Conservation (phyloP, 2,113 vertebrate species). For the Scortum barcoo region DNA sequence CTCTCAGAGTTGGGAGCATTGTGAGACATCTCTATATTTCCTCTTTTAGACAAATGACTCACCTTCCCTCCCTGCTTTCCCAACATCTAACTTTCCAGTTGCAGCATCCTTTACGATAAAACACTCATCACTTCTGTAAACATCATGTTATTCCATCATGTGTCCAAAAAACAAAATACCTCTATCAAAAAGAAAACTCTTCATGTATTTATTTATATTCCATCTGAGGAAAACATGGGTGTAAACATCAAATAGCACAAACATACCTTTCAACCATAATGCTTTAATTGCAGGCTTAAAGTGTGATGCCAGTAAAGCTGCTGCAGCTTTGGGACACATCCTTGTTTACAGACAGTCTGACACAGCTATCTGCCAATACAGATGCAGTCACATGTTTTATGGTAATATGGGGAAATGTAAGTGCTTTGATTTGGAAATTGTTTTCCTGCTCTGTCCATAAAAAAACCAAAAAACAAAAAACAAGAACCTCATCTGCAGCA, state of each 20-base stretch:
- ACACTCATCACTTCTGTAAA: not conserved
- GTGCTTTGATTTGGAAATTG: conserved; percentile 1
- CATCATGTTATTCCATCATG: not conserved
- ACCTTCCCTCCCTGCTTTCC: not conserved
- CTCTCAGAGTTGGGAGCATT: not conserved
- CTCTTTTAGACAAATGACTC: not conserved
- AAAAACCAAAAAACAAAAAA: too few relatives aligned
- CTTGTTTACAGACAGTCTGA: not conserved
- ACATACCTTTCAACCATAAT: not conserved
- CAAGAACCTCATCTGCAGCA: not conserved
- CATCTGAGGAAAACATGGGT: not conserved
- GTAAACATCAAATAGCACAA: conserved; percentile 8
- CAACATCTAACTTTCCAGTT: conserved; percentile 17
- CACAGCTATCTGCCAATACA: not conserved
- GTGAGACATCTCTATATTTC: not conserved
- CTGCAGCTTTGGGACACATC: not conserved
- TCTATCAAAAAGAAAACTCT: not conserved
- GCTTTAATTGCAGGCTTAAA: not conserved
- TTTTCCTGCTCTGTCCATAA: not conserved
- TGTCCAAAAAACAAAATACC: not conserved
- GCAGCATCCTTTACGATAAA: not conserved
- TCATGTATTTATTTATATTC: conserved; percentile 21
- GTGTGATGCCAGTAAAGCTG: not conserved
- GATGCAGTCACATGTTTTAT: conserved; percentile 9
- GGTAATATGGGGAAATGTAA: not conserved